Base-by-base conservation (phyloP, 2,113 vertebrate species). In the Stercorarius parasiticus region DNA sequence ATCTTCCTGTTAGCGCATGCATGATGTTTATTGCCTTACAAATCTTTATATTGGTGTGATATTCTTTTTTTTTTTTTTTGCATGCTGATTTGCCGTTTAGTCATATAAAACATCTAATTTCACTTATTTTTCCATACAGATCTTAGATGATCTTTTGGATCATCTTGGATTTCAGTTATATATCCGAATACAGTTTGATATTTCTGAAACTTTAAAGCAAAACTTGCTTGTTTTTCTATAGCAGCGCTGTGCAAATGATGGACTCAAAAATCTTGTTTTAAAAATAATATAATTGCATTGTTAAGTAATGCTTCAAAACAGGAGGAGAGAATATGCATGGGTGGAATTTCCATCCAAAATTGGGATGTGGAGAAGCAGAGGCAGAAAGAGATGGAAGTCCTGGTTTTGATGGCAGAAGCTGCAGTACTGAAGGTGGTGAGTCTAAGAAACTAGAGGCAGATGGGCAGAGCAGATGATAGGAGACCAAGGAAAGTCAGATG, bases 381-480 rank as follows among this genome's bases (percentile, higher is more conserved):
- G 20, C 42, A 86, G 82, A 61, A 84, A 49, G 42, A 84, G 59
- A 42, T 34, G 42, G n/a, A 70, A 82, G 34, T 77, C 66, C 49
- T 76, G 0, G 13, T 91, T 89, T 77, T 72, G 62, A 80, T 65
- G 43, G 56, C 47, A 89, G 52, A 76, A 93, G 43, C 34, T 80
- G 40, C 53, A 80, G 58, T 43, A 47, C 27, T 71, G 40, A 92
- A 74, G 45, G 45, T 74, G 73, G 32, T 38, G 59, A 83, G 43
- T 69, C 36, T 84, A 30, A 88, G 82, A 86, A 86, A 79, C 30
- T 47, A 71, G 61, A 92, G 83, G 88, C 78, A 86, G 88, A 88
- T 93, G 86, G 78, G 72, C 77, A 92, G 67, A 83, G 81, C 62
- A 86, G 77, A 92, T 86, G 88, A 93, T 50, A 80, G 45, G 69